These are phyloP conservation scores for Marmota monax DNA, from an alignment of 2,113 vertebrate genomes.

Conservation along the genomic window DNA sequence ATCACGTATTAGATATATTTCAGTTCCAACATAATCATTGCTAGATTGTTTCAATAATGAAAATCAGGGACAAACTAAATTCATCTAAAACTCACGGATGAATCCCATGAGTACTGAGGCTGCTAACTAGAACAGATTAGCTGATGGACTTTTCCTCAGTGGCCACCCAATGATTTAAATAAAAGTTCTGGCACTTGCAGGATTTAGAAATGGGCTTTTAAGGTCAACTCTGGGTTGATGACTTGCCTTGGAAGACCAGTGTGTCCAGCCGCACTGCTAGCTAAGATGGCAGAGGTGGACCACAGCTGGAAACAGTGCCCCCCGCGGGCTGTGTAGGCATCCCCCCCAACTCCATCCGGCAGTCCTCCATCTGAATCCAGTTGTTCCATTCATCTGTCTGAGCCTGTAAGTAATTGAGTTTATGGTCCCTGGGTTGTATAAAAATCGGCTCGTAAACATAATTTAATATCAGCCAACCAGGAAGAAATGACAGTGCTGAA, in stretches of 20 bases:
- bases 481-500: not conserved
- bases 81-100: too few species aligned
- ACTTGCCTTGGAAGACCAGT: not conserved
- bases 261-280: too few species aligned
- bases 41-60: not conserved
- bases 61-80: not conserved
- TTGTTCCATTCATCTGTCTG: not conserved
- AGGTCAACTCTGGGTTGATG: not conserved
- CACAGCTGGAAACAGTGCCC: accelerated
- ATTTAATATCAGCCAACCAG: not conserved
- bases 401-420: not conserved
- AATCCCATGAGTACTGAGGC: accelerated
- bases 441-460: not conserved
- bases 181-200: not conserved
- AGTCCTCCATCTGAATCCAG: not conserved
- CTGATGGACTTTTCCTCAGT: not conserved
- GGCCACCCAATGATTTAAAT: not conserved
- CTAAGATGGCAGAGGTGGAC: not conserved
- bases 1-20: not conserved
- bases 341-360: accelerated
- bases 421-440: not conserved
- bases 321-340: not conserved
- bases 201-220: not conserved
- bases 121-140: accelerated
- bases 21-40: not conserved